Percentiles rank a stretch among this genome's conserved stretches.
phyloP scores from a whole-genome alignment of 2,797 vertebrate genomes.

The Botia almorhae region DNA sequence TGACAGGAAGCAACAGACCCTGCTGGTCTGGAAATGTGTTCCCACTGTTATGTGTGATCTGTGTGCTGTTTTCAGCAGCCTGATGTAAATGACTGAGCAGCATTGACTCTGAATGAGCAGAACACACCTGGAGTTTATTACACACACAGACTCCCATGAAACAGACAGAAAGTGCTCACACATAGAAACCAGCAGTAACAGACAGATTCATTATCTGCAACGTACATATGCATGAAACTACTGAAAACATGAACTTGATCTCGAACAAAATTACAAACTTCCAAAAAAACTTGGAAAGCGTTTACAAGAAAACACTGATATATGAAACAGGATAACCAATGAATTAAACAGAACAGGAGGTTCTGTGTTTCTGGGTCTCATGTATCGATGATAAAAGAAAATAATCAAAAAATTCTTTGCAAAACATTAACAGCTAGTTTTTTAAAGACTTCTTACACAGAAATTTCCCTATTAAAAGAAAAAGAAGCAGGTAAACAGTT shows the following conservation, averaged over 20 bases:
- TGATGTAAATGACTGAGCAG: slow-evolving; percentile 18
- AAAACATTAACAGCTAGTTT: not conserved
- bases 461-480: not conserved
- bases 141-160: not conserved
- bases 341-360: not conserved
- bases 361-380: not conserved
- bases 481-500: not conserved
- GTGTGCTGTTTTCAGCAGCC: slow-evolving; percentile 35
- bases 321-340: not conserved
- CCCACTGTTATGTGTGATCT: slow-evolving; percentile 21
- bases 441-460: not conserved
- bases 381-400: not conserved
- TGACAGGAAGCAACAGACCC: slow-evolving; percentile 31
- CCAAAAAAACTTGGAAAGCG: not conserved
- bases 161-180: slow-evolving; percentile 10
- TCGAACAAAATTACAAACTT: not conserved
- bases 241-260: not conserved
- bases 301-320: not conserved
- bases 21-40: slow-evolving; percentile 28
- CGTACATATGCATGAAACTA: not conserved
- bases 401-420: not conserved
- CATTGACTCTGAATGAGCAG: not conserved
- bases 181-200: not conserved
- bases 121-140: slow-evolving; percentile 26
- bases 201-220: not conserved